phyloP scores from a whole-genome alignment of 2,113 vertebrate species.

The Strix uralensis region DNA sequence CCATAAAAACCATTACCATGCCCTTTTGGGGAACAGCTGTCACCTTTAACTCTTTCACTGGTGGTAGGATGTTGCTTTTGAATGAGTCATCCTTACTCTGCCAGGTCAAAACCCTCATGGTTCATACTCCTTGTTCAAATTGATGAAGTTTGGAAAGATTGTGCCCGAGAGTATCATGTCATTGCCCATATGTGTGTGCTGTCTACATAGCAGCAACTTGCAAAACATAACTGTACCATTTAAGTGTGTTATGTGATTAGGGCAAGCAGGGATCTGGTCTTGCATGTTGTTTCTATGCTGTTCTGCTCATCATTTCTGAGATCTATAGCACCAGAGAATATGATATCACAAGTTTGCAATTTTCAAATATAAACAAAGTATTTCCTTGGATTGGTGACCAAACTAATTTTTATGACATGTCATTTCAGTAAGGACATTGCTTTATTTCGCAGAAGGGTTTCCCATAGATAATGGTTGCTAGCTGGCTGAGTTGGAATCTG shows the following conservation, averaged over 20 bases:
- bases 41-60: background rate
- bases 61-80: background rate
- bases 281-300: background rate
- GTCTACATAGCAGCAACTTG: background rate
- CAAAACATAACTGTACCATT: background rate
- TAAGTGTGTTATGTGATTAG: background rate
- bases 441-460: constrained; percentile 76
- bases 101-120: background rate
- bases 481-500: constrained; percentile 71
- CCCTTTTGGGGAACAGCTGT: background rate
- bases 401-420: constrained; percentile 77
- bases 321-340: constrained; percentile 1
- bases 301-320: background rate
- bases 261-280: background rate
- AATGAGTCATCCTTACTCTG: background rate
- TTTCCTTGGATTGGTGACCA: constrained; percentile 67
- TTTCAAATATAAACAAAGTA: constrained; percentile 59
- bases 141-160: background rate
- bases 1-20: background rate
- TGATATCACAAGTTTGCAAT: constrained; percentile 24
- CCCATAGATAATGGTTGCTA: constrained; percentile 71
- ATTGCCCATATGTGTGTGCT: fast-evolving
- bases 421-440: constrained; percentile 69
- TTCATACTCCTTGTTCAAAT: background rate
- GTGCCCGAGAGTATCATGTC: background rate